phyloP scores from a whole-genome alignment of 2,797 vertebrate species.

The Cryptoprocta ferox region DNA sequence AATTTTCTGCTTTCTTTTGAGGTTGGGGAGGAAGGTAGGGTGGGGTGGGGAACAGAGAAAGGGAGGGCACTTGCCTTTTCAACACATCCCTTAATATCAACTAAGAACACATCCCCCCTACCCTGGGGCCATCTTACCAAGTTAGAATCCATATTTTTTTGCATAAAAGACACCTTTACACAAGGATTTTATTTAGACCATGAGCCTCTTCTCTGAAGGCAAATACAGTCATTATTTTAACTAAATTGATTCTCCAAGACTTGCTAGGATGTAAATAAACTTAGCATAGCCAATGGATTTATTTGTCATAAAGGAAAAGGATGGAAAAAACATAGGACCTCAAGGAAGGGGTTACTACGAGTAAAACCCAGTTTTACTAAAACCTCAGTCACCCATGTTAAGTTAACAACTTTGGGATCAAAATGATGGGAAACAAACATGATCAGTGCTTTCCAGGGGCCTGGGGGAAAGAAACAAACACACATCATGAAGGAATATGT shows the following conservation, averaged over 20 bases:
- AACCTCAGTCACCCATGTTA: slow-evolving; percentile 51
- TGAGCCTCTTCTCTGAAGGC: slow-evolving; percentile 48
- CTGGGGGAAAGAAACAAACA: background rate
- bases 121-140: slow-evolving; percentile 26
- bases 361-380: slow-evolving; percentile 38
- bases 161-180: slow-evolving; percentile 46
- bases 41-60: slow-evolving; percentile 25
- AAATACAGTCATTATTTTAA: slow-evolving; percentile 35
- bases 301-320: slow-evolving; percentile 49
- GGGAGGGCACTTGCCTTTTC: slow-evolving; percentile 80
- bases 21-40: slow-evolving; percentile 73
- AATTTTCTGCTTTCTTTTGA: slow-evolving; percentile 88
- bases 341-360: slow-evolving; percentile 6
- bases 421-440: background rate
- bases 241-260: background rate
- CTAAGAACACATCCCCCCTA: slow-evolving; percentile 59
- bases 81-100: slow-evolving; percentile 68
- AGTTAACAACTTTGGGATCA: slow-evolving; percentile 33
- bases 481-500: slow-evolving; percentile 42
- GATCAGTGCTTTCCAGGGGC: background rate
- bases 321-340: background rate
- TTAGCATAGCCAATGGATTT: slow-evolving; percentile 53
- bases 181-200: slow-evolving; percentile 29
- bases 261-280: slow-evolving; percentile 30
- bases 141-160: background rate